These are phyloP conservation scores for Pomatorhinus ruficollis DNA, from an alignment of 2,113 vertebrate species.

Conservation along the genomic window DNA sequence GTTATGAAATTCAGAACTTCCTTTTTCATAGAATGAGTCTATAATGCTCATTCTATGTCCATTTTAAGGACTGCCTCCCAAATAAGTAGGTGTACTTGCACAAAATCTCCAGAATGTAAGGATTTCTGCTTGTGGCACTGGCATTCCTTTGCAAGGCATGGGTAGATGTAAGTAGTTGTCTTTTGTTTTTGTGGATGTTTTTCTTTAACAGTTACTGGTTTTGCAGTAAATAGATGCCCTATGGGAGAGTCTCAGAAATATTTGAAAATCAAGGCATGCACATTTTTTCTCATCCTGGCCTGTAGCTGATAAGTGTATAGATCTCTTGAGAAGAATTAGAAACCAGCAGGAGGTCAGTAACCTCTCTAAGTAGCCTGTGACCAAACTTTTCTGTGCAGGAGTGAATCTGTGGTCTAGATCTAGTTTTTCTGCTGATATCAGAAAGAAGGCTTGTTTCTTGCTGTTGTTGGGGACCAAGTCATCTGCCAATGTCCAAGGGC, in stretches of 20 bases:
- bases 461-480: background rate
- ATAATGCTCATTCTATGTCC: background rate
- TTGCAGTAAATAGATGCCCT: background rate
- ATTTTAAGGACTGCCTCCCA: background rate
- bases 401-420: background rate
- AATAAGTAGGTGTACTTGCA: background rate
- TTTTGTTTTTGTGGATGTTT: background rate
- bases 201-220: background rate
- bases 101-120: background rate
- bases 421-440: background rate
- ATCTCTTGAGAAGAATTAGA: background rate
- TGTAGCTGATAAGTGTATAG: background rate
- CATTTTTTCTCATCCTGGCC: background rate
- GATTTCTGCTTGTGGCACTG: background rate
- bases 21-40: background rate
- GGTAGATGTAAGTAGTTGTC: conserved; percentile 58
- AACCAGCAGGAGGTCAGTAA: background rate
- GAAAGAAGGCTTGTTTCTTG: background rate
- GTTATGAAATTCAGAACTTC: conserved; percentile 64
- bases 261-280: background rate
- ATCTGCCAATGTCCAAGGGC: accelerated
- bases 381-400: background rate
- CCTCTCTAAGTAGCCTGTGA: background rate
- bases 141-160: background rate
- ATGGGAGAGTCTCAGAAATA: background rate